phyloP scores from a whole-genome alignment of 2,888 invertebrate species.

The Timema podura region DNA sequence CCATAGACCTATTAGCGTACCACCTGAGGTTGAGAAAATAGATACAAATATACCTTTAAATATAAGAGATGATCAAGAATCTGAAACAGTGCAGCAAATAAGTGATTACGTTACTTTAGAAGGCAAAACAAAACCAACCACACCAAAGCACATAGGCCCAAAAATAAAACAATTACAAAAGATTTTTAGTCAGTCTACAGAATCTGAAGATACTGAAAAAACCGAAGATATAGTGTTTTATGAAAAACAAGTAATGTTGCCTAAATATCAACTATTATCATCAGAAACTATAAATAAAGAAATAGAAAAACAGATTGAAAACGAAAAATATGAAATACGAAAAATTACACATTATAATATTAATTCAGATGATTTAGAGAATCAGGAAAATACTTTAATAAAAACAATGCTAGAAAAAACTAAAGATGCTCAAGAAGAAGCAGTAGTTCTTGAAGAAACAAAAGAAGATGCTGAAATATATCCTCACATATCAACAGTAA shows the following conservation, averaged over 20 bases:
- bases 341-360: too few species aligned
- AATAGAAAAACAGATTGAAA: slow-evolving; percentile 22
- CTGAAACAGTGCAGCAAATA: slow-evolving; percentile 24
- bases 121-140: slow-evolving; percentile 27
- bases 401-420: background rate
- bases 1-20: background rate
- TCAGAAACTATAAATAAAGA: slow-evolving; percentile 26
- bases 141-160: slow-evolving; percentile 44
- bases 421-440: slow-evolving; percentile 13
- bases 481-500: slow-evolving; percentile 41
- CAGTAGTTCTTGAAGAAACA: slow-evolving; percentile 7
- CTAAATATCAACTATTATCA: background rate
- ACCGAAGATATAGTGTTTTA: background rate
- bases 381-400: too few species aligned
- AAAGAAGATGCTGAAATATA: slow-evolving; percentile 33
- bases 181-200: slow-evolving; percentile 44
- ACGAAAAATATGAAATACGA: slow-evolving; percentile 17
- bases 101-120: too few species aligned
- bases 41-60: slow-evolving; percentile 2
- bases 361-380: too few species aligned
- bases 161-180: slow-evolving; percentile 50
- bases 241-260: background rate
- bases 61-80: slow-evolving; percentile 25
- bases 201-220: slow-evolving; percentile 39
- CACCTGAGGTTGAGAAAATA: slow-evolving; percentile 25